Percentiles rank a stretch among this genome's conserved stretches.
Evolutionary conservation across 2,888 invertebrate genomes (phyloP).

Genomic region (Ochlodes sylvanus): DNA sequence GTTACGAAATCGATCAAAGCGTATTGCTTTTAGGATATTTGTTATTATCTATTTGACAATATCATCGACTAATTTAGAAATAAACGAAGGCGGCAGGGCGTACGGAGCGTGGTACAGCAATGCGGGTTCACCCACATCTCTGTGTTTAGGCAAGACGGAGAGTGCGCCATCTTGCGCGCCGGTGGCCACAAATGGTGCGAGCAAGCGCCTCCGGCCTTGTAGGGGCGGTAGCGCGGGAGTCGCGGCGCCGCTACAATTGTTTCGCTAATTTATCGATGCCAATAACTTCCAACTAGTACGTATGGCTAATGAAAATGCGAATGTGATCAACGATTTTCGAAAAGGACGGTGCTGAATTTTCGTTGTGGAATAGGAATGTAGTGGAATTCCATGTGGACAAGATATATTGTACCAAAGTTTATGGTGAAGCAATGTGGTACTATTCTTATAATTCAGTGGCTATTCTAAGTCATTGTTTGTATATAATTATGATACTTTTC

Average conservation of each 20-base stretch:
- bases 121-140: slow-evolving; percentile 79
- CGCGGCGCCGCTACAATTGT: slow-evolving; percentile 66
- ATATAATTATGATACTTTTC: no score
- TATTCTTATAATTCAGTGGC: no score
- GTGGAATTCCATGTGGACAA: no score
- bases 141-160: slow-evolving; percentile 75
- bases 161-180: slow-evolving; percentile 51
- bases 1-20: not conserved
- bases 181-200: slow-evolving; percentile 74
- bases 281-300: slow-evolving; percentile 35
- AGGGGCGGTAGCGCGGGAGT: slow-evolving; percentile 68
- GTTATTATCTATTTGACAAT: slow-evolving; percentile 14
- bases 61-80: slow-evolving; percentile 61
- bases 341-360: not conserved
- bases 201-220: slow-evolving; percentile 69
- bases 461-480: no score
- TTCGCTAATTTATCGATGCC: slow-evolving; percentile 57
- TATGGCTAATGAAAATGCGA: slow-evolving; percentile 10
- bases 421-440: no score
- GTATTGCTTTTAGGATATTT: not conserved
- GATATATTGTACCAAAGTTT: no score
- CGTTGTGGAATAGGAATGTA: no score
- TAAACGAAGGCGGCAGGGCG: slow-evolving; percentile 67
- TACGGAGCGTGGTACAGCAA: slow-evolving; percentile 55
- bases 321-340: not conserved